Percentiles rank a stretch among this genome's conserved stretches.
phyloP scores from a whole-genome alignment of 2,113 vertebrate genomes.

The Microtus montanus region DNA sequence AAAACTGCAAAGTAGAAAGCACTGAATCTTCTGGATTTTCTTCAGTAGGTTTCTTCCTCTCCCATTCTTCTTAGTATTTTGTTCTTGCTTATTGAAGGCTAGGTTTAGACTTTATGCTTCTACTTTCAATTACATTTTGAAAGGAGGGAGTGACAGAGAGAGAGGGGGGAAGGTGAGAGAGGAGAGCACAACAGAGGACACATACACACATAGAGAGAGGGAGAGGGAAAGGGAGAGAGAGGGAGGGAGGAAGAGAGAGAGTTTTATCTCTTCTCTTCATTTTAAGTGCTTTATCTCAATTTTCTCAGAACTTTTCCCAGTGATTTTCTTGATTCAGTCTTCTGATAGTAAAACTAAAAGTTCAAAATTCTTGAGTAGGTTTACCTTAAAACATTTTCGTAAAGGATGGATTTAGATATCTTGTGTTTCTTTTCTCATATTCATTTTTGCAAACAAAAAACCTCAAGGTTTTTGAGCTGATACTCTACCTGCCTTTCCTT shows the following conservation, averaged over 20 bases:
- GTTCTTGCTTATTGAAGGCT: conserved; percentile 60
- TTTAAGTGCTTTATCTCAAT: conserved; percentile 66
- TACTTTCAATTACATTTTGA: conserved; percentile 68
- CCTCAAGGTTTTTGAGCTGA: conserved; percentile 54
- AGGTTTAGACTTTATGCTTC: conserved; percentile 56
- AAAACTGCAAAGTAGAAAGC: conserved; percentile 75
- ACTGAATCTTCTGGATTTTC: conserved; percentile 88
- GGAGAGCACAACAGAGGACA: neutral
- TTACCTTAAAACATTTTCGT: conserved; percentile 86
- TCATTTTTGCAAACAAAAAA: conserved; percentile 41
- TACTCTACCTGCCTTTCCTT: conserved; percentile 21
- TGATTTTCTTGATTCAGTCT: conserved; percentile 8
- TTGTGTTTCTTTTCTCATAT: conserved; percentile 51
- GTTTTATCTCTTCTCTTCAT: conserved; percentile 25
- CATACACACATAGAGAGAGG: neutral
- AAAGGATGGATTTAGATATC: conserved; percentile 19
- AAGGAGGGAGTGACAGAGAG: neutral
- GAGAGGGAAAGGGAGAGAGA: neutral
- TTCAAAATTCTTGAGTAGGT: conserved; percentile 85
- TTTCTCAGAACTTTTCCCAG: conserved; percentile 26
- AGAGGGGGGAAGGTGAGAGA: neutral
- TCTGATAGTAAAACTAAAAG: conserved; percentile 25
- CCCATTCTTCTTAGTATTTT: conserved; percentile 74
- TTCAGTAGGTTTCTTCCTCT: conserved; percentile 78
- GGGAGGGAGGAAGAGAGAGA: neutral